phyloP scores from a whole-genome alignment of 2,797 vertebrate species.

The Schizopygopsis pylzovi region DNA sequence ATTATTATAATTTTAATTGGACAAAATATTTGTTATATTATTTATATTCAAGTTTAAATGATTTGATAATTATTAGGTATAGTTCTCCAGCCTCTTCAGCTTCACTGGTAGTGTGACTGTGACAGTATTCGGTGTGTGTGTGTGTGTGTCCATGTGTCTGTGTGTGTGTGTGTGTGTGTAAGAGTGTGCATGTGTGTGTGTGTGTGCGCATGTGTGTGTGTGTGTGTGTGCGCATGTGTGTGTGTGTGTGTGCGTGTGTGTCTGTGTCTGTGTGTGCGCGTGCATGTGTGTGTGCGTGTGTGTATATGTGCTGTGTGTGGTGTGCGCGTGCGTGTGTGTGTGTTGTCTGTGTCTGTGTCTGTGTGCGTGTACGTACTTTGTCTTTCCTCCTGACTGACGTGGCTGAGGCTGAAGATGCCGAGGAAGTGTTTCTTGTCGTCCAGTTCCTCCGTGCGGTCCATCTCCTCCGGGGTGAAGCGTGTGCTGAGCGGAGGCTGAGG shows the following conservation, averaged over 20 bases:
- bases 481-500: slow-evolving; percentile 85
- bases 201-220: slow-evolving; percentile 20
- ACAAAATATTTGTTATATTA: neutral
- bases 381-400: slow-evolving; percentile 90
- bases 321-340: neutral
- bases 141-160: slow-evolving; percentile 23
- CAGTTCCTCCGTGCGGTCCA: slow-evolving; percentile 92
- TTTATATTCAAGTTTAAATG: neutral
- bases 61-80: neutral
- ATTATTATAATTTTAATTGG: neutral
- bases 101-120: neutral
- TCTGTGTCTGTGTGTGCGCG: slow-evolving; percentile 7
- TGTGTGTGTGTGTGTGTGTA: neutral
- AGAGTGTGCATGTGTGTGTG: neutral
- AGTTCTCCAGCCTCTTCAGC: neutral
- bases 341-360: neutral
- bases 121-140: neutral
- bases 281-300: too few relatives aligned
- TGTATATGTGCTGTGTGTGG: too few relatives aligned
- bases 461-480: slow-evolving; percentile 92
- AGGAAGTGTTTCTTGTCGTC: slow-evolving; percentile 97
- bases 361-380: slow-evolving; percentile 77
- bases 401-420: slow-evolving; percentile 92
- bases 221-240: neutral
- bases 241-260: slow-evolving; percentile 15